A percentile compares a stretch with the other conserved stretches of the same genome.
Evolutionary conservation across 2,797 vertebrate genomes (phyloP).

Genomic region (Epinephelus awoara): DNA sequence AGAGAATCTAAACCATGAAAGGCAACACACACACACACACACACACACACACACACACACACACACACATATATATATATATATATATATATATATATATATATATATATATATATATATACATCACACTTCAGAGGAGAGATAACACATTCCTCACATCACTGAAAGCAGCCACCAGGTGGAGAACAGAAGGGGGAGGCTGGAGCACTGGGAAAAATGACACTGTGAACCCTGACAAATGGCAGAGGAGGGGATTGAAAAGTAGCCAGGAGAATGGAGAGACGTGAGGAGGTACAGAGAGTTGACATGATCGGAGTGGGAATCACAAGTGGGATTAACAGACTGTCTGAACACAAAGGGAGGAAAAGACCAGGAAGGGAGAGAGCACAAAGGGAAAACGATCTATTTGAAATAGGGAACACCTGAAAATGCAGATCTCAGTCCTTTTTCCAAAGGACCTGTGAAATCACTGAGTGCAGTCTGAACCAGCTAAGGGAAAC

Average conservation of each 20-base stretch:
- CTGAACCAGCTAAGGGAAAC: background rate
- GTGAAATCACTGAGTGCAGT: slow-evolving; percentile 5
- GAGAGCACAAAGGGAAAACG: too few species aligned
- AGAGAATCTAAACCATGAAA: slow-evolving; percentile 25
- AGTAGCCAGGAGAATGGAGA: slow-evolving; percentile 35
- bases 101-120: too few species aligned
- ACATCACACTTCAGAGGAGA: slow-evolving; percentile 48
- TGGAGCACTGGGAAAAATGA: background rate
- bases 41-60: too few species aligned
- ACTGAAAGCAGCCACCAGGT: slow-evolving; percentile 25
- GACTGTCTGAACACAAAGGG: slow-evolving; percentile 21
- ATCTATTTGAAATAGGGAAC: slow-evolving; percentile 13
- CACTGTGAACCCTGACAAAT: slow-evolving; percentile 31
- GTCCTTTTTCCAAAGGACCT: background rate
- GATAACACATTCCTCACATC: slow-evolving; percentile 43
- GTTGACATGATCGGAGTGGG: slow-evolving; percentile 34
- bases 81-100: slow-evolving; percentile 3
- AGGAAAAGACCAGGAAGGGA: background rate
- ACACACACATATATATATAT: too few species aligned
- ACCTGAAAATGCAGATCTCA: slow-evolving; percentile 1
- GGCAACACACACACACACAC: background rate
- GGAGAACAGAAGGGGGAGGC: slow-evolving; percentile 34
- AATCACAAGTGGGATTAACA: slow-evolving; percentile 26
- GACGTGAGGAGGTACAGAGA: slow-evolving; percentile 29
- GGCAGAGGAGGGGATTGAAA: slow-evolving; percentile 22